A percentile compares a stretch with the other conserved stretches of the same genome.
Conservation (phyloP, 1,140 invertebrate genomes). For the Liolophura sinensis region DNA sequence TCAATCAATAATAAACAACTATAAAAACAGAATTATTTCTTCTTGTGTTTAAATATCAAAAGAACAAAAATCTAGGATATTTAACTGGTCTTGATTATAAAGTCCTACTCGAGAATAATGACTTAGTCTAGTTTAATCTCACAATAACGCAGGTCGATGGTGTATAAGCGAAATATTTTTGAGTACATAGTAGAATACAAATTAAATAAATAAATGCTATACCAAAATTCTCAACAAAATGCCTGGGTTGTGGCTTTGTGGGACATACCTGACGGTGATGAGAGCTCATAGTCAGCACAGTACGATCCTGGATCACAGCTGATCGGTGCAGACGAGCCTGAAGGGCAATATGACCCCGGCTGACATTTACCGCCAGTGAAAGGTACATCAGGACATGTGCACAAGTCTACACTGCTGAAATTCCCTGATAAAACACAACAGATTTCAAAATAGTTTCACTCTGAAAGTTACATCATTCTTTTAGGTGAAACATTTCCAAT, state of each 20-base stretch:
- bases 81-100: too few relatives aligned
- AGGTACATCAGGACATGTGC: conserved; percentile 44
- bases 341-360: conserved; percentile 51
- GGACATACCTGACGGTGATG: conserved; percentile 35
- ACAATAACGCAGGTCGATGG: too few relatives aligned
- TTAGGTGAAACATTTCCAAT: too few relatives aligned
- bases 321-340: conserved; percentile 39
- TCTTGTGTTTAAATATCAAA: not conserved
- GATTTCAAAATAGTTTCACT: conserved; percentile 2
- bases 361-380: conserved; percentile 51
- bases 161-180: too few relatives aligned
- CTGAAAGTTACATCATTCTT: too few relatives aligned
- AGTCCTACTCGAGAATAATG: too few relatives aligned
- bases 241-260: not conserved
- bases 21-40: conserved; percentile 1
- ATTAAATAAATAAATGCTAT: too few relatives aligned
- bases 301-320: conserved; percentile 46
- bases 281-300: conserved; percentile 45
- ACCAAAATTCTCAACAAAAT: not conserved
- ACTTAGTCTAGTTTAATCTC: too few relatives aligned
- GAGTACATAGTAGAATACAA: too few relatives aligned
- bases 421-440: conserved; percentile 38
- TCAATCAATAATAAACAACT: not conserved
- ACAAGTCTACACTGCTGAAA: conserved; percentile 45
- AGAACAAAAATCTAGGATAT: too few relatives aligned